Base-by-base conservation (phyloP, 2,888 invertebrate species). In the Xiphydria camelus region DNA sequence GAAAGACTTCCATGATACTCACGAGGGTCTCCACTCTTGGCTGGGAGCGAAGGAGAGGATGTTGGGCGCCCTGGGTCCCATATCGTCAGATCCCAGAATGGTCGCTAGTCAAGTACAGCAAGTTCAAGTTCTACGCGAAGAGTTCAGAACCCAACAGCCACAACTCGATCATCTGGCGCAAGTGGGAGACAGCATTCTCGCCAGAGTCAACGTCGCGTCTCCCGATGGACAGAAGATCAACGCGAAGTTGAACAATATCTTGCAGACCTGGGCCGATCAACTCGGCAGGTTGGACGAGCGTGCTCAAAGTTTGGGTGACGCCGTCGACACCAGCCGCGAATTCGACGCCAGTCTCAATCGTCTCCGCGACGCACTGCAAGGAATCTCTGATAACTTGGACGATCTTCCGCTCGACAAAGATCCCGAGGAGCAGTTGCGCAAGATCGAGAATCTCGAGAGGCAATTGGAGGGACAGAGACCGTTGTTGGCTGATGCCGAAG, bases 41-140 rank as follows among this genome's bases (percentile, higher is more conserved):
- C 80, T 97, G 32, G 83, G 83, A 19, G 89, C 93, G 56, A 98
- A 98, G 77, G 95, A 96, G 65, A 88, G 93, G 61, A 96, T 98
- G 95, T 81, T 98, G 76, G 87, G 90, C 0, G 96, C 95, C 0
- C 80, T 98, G 0, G 97, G 97, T 12, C 96, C 96, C 1, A 94
- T 98, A 64, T 94, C 95, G 0, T 91, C 94, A 0, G 97, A 98
- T 76, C 93, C 95, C 1, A 82, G 94, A 41, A 91, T 96, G 88
- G 93, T 96, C 2, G 91, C 93, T 68, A 94, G 92, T 23, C 97
- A 97, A 81, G 91, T 95, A 12, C 94, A 95, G 70, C 74, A 83
- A 77, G 89, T 91, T 2, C 89, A 94, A 82, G 94, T 97, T 0
- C 80, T 98, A 35, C 85, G 95, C 49, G 97, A 97, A 74, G 97